Percentiles rank a stretch among this genome's conserved stretches.
Conservation (phyloP, 2,888 invertebrate species). For the Lithosia quadra region DNA sequence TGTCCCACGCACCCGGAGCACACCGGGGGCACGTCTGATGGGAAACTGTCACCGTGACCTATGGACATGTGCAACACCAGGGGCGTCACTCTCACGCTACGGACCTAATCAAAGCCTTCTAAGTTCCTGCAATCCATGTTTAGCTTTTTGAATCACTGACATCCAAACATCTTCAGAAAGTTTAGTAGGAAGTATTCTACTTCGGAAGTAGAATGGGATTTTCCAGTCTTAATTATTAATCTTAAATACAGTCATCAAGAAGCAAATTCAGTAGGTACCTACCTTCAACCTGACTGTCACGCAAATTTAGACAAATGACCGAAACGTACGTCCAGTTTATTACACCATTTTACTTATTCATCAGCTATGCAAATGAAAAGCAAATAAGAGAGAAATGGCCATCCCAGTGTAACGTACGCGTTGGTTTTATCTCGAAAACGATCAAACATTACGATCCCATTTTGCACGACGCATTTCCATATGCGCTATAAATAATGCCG, state of each 20-base stretch:
- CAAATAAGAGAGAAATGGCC: slow-evolving; percentile 75
- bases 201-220: neutral
- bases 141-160: too few relatives aligned
- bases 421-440: slow-evolving; percentile 74
- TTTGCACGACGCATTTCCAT: slow-evolving; percentile 73
- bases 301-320: slow-evolving; percentile 43
- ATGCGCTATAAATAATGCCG: slow-evolving; percentile 74
- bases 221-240: neutral
- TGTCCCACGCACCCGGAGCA: too few relatives aligned
- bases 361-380: slow-evolving; percentile 76
- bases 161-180: too few relatives aligned
- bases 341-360: slow-evolving; percentile 67
- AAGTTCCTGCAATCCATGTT: too few relatives aligned
- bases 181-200: too few relatives aligned
- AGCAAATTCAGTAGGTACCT: neutral
- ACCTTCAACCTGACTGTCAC: slow-evolving; percentile 1
- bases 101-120: too few relatives aligned
- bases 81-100: too few relatives aligned
- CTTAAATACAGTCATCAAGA: neutral
- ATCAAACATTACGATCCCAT: slow-evolving; percentile 78
- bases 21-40: too few relatives aligned
- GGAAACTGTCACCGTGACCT: too few relatives aligned
- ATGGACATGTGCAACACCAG: too few relatives aligned
- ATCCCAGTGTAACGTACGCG: slow-evolving; percentile 60
- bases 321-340: slow-evolving; percentile 57